Conservation (phyloP, 2,113 vertebrate genomes). For the Elgaria multicarinata region DNA sequence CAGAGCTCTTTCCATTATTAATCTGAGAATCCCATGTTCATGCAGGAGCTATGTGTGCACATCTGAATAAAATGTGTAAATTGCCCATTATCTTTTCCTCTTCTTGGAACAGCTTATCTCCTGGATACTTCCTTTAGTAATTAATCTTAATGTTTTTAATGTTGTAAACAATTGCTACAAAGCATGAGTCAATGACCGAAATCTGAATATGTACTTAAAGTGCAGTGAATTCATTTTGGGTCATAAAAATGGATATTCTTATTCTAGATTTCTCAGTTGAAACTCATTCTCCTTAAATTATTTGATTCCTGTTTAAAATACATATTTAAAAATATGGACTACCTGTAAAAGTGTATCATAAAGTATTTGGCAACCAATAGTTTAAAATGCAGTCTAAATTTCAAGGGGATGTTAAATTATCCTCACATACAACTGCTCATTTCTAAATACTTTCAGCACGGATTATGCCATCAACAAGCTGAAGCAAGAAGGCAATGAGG, state of each 20-base stretch:
- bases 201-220: not conserved
- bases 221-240: not conserved
- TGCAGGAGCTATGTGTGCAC: not conserved
- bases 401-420: rapidly evolving
- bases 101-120: not conserved
- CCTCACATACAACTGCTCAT: not conserved
- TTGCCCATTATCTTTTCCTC: not conserved
- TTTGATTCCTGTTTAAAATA: not conserved
- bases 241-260: not conserved
- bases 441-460: slow-evolving; percentile 78
- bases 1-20: not conserved
- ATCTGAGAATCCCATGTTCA: not conserved
- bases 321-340: too few species aligned
- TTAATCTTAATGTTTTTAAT: not conserved
- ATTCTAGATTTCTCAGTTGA: not conserved
- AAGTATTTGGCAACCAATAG: not conserved
- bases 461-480: slow-evolving; percentile 94
- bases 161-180: not conserved
- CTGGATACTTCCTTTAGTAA: not conserved
- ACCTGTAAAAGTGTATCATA: not conserved
- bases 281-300: rapidly evolving
- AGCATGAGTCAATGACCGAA: not conserved
- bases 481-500: slow-evolving; percentile 90
- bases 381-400: not conserved
- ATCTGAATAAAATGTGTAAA: not conserved